Evolutionary conservation across 2,797 vertebrate genomes (phyloP).

Genomic region (Sternarchorhynchus goeldii): DNA sequence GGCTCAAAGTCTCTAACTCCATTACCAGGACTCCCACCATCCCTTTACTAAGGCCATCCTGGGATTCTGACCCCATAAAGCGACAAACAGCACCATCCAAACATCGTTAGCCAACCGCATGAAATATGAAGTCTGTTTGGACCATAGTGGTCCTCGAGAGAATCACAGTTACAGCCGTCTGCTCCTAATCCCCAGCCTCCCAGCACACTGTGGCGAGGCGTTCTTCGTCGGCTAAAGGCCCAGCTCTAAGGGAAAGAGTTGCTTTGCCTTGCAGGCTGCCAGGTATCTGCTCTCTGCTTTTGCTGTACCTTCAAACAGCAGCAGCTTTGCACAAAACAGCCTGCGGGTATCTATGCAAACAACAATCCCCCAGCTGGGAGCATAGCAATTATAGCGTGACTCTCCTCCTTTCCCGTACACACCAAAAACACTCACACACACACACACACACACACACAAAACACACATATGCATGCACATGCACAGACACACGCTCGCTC

Average conservation of each 20-base stretch:
- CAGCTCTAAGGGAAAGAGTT: slow-evolving; percentile 58
- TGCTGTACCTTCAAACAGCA: slow-evolving; percentile 73
- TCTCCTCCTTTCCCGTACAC: background rate
- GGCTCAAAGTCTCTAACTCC: slow-evolving; percentile 42
- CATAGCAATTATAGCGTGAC: slow-evolving; percentile 71
- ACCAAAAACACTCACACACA: background rate
- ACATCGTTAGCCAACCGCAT: background rate
- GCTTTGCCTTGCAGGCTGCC: slow-evolving; percentile 64
- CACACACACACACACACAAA: background rate
- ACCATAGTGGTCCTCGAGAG: background rate
- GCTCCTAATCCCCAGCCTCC: slow-evolving; percentile 24
- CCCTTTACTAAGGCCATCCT: slow-evolving; percentile 4
- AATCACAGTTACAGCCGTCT: background rate
- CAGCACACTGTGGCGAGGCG: background rate
- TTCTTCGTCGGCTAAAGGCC: background rate
- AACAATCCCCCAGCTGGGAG: slow-evolving; percentile 73
- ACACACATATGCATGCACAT: slow-evolving; percentile 1
- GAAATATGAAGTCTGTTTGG: slow-evolving; percentile 14
- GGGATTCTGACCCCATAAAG: background rate
- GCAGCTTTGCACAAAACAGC: slow-evolving; percentile 69
- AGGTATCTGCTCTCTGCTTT: slow-evolving; percentile 70
- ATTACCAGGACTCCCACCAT: slow-evolving; percentile 25
- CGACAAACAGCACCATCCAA: slow-evolving; percentile 1
- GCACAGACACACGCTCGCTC: slow-evolving; percentile 45
- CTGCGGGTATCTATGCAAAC: slow-evolving; percentile 73